Conservation (phyloP, 2,113 vertebrate genomes). For the Rhinogobius similis region DNA sequence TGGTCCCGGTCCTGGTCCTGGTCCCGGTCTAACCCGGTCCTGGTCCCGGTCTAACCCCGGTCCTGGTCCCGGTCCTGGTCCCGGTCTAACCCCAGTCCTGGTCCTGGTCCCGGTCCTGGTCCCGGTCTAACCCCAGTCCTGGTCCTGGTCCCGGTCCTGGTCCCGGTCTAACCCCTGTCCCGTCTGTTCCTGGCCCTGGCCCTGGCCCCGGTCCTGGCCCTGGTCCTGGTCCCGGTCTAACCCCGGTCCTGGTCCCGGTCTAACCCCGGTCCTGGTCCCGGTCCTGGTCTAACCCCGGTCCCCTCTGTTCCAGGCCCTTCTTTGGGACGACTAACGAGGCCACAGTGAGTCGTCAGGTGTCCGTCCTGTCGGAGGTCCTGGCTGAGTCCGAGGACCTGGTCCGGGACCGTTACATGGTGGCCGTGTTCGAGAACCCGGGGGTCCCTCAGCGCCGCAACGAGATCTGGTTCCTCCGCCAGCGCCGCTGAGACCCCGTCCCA, state of each 20-base stretch:
- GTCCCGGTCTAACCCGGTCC: no score
- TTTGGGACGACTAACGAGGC: constrained; percentile 83
- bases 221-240: no score
- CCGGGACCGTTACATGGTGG: constrained; percentile 77
- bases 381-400: constrained; percentile 59
- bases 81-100: no score
- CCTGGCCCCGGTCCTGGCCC: no score
- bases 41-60: no score
- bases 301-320: constrained; percentile 76
- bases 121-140: no score
- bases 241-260: not conserved
- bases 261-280: not conserved
- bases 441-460: constrained; percentile 80
- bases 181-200: no score
- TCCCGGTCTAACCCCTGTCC: no score
- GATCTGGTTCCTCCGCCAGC: constrained; percentile 84
- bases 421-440: constrained; percentile 83
- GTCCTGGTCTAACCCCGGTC: not conserved
- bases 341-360: constrained; percentile 80
- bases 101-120: no score
- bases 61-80: no score
- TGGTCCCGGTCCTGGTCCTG: no score
- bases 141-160: no score
- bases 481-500: not conserved
- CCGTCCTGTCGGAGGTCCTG: constrained; percentile 79